Conservation (phyloP, 2,888 invertebrate genomes). For the Epirrhoe tristata region DNA sequence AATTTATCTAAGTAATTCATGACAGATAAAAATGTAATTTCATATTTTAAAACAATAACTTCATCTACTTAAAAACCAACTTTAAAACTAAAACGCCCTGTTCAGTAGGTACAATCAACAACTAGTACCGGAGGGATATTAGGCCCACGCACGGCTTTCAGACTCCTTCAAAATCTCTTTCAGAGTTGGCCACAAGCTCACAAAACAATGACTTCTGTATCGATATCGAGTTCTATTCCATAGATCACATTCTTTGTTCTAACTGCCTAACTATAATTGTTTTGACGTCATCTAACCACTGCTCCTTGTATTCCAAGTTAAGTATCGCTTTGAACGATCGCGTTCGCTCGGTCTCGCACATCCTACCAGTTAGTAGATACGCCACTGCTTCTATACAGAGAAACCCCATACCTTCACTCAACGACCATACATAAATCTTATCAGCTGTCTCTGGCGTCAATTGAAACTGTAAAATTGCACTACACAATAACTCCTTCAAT, state of each 20-base stretch:
- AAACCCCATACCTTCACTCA: conserved; percentile 86
- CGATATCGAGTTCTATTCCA: neutral
- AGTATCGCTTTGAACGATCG: conserved; percentile 80
- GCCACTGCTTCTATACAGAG: conserved; percentile 86
- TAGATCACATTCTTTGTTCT: conserved; percentile 49
- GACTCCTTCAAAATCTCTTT: no score
- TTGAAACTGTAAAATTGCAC: conserved; percentile 83
- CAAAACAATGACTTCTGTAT: neutral
- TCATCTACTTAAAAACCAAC: no score
- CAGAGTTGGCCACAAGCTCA: no score
- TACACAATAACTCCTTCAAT: conserved; percentile 77
- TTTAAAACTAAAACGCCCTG: no score
- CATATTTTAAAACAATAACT: no score
- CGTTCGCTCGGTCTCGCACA: conserved; percentile 74
- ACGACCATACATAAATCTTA: conserved; percentile 86
- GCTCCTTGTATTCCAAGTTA: conserved; percentile 79
- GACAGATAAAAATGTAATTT: no score
- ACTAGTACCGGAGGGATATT: neutral
- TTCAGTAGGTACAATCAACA: no score
- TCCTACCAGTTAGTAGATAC: conserved; percentile 82
- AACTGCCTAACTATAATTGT: conserved; percentile 74
- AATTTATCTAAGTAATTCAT: no score
- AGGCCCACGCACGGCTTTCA: neutral
- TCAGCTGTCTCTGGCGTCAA: conserved; percentile 80
- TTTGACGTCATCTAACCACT: conserved; percentile 85